phyloP scores from a whole-genome alignment of 2,113 vertebrate species.

The Arothron firmamentum region DNA sequence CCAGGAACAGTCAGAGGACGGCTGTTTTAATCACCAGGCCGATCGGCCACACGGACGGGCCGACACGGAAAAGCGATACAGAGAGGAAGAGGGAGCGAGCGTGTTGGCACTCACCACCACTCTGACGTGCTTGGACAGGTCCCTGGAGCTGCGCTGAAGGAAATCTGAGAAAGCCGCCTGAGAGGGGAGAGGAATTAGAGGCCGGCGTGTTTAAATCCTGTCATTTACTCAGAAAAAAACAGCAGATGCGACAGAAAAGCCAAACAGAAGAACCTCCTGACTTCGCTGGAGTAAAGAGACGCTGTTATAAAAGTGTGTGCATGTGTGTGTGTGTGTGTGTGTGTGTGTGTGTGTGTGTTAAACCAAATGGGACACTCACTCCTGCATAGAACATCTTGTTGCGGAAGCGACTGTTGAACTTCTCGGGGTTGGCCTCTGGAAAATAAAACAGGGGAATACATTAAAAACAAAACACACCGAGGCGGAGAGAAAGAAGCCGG shows the following conservation, averaged over 20 bases:
- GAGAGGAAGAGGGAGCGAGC: conserved; percentile 27
- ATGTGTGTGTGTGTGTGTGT: too few relatives aligned
- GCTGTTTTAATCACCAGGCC: conserved; percentile 38
- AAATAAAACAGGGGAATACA: conserved; percentile 10
- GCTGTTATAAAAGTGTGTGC: too few relatives aligned
- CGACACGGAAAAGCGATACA: conserved; percentile 46
- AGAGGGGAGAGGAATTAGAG: background rate
- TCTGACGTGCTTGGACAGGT: conserved; percentile 93
- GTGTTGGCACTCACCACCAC: conserved; percentile 86
- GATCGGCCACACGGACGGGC: conserved; percentile 33
- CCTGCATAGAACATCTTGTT: conserved; percentile 76
- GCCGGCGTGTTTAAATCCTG: background rate
- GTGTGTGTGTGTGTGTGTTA: background rate
- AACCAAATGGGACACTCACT: conserved; percentile 47
- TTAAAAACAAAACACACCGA: conserved; percentile 4
- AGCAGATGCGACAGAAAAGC: background rate
- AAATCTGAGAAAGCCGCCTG: conserved; percentile 98
- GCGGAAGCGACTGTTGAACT: conserved; percentile 73
- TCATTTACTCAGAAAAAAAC: background rate
- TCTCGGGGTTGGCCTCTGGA: conserved; percentile 71
- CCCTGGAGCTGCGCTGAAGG: conserved; percentile 93
- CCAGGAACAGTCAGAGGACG: conserved; percentile 38
- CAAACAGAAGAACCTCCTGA: background rate
- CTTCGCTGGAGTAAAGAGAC: too few relatives aligned
- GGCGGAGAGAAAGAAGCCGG: background rate